A percentile compares a stretch with the other conserved stretches of the same genome.
These are phyloP conservation scores for Tangara arthus DNA, from an alignment of 2,797 vertebrate genomes.

Conservation along the genomic window DNA sequence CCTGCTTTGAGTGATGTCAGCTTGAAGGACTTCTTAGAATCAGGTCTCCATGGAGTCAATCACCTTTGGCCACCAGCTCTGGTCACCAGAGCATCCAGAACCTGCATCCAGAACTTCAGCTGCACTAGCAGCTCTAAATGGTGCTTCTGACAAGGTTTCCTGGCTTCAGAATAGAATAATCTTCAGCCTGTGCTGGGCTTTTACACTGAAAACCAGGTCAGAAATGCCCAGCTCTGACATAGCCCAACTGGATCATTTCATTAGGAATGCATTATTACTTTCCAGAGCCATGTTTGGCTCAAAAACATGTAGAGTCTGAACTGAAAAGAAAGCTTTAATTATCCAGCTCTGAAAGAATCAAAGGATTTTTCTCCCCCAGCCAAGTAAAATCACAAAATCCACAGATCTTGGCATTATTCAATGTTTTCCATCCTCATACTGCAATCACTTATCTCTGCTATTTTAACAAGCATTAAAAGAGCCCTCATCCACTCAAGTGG, in stretches of 20 bases:
- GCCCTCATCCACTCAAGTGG: constrained; percentile 14
- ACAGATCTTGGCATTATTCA: constrained; percentile 12
- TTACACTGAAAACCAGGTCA: neutral
- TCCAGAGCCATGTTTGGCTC: neutral
- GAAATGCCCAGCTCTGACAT: neutral
- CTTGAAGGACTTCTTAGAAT: neutral
- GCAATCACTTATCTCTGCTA: constrained; percentile 27
- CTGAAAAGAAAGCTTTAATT: neutral
- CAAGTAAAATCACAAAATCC: neutral
- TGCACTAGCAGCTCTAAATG: neutral
- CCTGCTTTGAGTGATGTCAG: neutral
- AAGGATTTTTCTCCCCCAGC: neutral
- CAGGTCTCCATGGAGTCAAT: neutral
- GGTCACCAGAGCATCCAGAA: neutral
- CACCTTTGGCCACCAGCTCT: neutral
- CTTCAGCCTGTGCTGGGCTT: neutral
- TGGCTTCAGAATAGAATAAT: neutral
- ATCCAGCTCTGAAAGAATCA: neutral
- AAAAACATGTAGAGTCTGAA: neutral
- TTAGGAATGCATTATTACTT: neutral
- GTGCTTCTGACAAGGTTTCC: neutral
- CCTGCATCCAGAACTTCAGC: neutral
- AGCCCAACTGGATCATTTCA: neutral
- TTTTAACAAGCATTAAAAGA: constrained; percentile 59
- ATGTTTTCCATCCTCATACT: neutral